phyloP scores from a whole-genome alignment of 2,888 invertebrate species.

The Epistrophella euchroma region DNA sequence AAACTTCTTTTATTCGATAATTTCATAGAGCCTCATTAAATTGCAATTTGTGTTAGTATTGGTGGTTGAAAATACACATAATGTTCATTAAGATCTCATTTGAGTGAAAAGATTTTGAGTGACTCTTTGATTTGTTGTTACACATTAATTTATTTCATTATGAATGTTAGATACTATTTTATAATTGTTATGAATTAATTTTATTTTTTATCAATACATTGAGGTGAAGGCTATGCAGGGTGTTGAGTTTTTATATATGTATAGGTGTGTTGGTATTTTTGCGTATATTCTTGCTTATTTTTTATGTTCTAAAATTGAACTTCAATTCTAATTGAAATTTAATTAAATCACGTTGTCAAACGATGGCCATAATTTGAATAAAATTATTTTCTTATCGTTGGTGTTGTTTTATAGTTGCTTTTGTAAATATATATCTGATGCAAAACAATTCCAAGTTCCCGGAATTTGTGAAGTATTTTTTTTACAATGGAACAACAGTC shows the following conservation, averaged over 20 bases:
- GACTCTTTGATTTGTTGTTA: neutral
- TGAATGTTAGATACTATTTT: neutral
- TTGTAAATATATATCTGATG: neutral
- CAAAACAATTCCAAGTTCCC: neutral
- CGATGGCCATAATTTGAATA: neutral
- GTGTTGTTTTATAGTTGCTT: neutral
- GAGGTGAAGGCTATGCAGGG: neutral
- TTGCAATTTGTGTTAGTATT: conserved; percentile 21
- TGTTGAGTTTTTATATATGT: neutral
- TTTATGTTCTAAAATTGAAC: conserved; percentile 45
- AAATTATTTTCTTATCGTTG: neutral
- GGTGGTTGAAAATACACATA: conserved; percentile 16
- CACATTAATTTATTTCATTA: neutral
- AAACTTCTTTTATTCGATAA: conserved; percentile 19
- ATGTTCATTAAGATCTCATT: too few relatives aligned
- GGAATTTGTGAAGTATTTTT: conserved; percentile 27
- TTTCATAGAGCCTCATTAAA: conserved; percentile 25
- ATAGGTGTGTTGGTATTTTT: neutral
- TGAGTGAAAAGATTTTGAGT: conserved; percentile 18
- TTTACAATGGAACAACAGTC: neutral
- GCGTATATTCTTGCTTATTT: too few relatives aligned
- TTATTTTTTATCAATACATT: neutral
- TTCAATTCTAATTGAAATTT: conserved; percentile 4
- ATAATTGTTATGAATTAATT: neutral
- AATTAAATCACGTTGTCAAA: neutral